Percentiles rank a stretch among this genome's conserved stretches.
Evolutionary conservation across 2,797 vertebrate species (phyloP).

Genomic region (Zalophus californianus): DNA sequence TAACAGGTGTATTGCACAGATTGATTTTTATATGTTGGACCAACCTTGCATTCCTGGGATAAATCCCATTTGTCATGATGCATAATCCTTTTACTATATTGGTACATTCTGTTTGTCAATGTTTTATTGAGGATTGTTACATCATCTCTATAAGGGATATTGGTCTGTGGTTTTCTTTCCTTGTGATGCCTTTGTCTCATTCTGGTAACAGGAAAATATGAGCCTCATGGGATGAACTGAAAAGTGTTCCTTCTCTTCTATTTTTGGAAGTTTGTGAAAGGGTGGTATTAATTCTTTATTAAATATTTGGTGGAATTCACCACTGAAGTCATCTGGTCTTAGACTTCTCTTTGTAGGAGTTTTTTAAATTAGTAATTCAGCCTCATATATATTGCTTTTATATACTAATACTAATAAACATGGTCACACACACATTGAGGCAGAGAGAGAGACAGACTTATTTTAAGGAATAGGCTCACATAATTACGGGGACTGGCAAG

Average conservation of each 20-base stretch:
- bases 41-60: background rate
- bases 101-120: fast-evolving
- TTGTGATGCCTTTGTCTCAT: background rate
- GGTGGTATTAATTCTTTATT: background rate
- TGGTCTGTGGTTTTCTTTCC: background rate
- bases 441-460: background rate
- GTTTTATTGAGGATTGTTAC: background rate
- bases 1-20: background rate
- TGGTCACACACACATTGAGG: background rate
- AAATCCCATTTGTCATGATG: background rate
- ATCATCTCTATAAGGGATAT: too few relatives aligned
- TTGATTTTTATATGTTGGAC: background rate
- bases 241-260: background rate
- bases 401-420: background rate
- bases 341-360: background rate
- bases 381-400: background rate
- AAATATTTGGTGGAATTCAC: background rate
- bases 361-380: background rate
- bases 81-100: too few relatives aligned
- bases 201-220: background rate
- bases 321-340: background rate
- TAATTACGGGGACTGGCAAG: background rate
- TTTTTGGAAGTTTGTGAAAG: background rate
- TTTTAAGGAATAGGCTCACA: background rate
- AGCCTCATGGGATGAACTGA: fast-evolving